Percentiles rank a stretch among this genome's conserved stretches.
Conservation (phyloP, 2,113 vertebrate species). For the Mormoops blainvillei region DNA sequence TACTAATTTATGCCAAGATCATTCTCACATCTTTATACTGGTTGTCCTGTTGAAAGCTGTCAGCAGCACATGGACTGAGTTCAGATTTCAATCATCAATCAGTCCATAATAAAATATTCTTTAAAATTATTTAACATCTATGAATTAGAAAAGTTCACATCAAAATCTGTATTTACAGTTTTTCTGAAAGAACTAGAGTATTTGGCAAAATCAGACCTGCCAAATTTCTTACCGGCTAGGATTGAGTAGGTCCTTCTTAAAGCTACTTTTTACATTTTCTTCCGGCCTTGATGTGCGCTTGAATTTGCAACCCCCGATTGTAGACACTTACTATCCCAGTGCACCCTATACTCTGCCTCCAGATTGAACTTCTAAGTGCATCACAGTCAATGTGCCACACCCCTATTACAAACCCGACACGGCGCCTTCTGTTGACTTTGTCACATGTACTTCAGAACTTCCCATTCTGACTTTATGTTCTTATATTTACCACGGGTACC, state of each 20-base stretch:
- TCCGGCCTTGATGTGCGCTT: not conserved
- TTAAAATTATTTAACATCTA: not conserved
- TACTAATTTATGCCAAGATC: not conserved
- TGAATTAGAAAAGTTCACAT: not conserved
- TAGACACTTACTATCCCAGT: not conserved
- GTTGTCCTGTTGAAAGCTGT: not conserved
- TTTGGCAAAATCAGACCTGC: not conserved
- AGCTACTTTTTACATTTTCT: not conserved
- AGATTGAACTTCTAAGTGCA: not conserved
- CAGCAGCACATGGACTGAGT: not conserved
- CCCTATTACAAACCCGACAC: rapidly evolving
- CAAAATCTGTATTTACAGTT: not conserved
- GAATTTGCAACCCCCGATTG: not conserved
- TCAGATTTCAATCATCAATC: not conserved
- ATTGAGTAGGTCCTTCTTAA: not conserved
- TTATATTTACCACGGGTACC: not conserved
- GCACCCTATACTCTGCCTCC: not conserved
- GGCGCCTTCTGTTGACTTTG: too few species aligned
- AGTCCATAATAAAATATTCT: not conserved
- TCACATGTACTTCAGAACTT: not conserved
- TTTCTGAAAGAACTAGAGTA: not conserved
- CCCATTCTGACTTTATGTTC: not conserved
- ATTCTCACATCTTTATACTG: not conserved
- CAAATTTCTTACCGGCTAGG: not conserved
- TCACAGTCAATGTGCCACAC: rapidly evolving